phyloP scores from a whole-genome alignment of 2,797 vertebrate species.

The Spinus pinus region DNA sequence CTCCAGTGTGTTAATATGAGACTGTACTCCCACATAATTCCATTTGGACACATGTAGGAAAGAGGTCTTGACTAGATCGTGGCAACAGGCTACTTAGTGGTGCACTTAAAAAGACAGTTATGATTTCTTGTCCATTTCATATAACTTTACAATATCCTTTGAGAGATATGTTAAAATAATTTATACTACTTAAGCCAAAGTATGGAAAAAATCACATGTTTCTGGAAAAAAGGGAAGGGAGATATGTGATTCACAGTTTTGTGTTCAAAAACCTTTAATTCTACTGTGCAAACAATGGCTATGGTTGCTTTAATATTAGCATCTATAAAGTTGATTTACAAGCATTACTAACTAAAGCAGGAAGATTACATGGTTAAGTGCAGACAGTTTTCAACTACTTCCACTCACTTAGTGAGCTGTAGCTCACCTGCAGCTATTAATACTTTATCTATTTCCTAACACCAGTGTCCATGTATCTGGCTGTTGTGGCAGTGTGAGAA shows the following conservation, averaged over 20 bases:
- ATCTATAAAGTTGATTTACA: not conserved
- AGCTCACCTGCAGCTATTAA: not conserved
- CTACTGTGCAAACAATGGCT: not conserved
- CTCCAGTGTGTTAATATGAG: not conserved
- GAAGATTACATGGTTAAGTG: not conserved
- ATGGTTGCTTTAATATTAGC: not conserved
- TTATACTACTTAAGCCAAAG: not conserved
- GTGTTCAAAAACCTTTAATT: not conserved
- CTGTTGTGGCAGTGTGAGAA: accelerated
- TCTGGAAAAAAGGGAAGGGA: not conserved
- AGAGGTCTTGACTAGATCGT: not conserved
- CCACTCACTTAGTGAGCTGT: not conserved
- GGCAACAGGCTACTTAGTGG: not conserved
- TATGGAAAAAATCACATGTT: not conserved
- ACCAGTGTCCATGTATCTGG: not conserved
- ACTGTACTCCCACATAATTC: not conserved
- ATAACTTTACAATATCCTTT: not conserved
- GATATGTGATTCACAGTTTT: not conserved
- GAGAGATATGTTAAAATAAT: not conserved
- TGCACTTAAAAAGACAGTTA: not conserved
- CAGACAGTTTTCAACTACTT: not conserved
- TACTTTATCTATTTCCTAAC: not conserved
- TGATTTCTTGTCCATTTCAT: not conserved
- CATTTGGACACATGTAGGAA: not conserved
- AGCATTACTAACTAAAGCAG: not conserved